Conservation (phyloP, 2,797 vertebrate species). For the Numenius phaeopus region DNA sequence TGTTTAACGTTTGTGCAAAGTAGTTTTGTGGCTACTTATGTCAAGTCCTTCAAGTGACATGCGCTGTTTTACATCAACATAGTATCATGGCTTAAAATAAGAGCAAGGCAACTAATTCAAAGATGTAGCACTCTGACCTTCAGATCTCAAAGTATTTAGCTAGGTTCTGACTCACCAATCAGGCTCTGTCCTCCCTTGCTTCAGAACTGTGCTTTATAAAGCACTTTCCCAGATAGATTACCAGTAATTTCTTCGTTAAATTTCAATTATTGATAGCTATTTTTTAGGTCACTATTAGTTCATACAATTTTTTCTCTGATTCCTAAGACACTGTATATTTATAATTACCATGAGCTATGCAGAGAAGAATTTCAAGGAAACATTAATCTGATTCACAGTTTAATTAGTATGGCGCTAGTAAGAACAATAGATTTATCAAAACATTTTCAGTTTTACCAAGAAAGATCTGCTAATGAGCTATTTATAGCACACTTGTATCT, state of each 20-base stretch:
- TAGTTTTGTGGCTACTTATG: background rate
- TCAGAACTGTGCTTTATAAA: background rate
- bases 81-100: background rate
- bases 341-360: background rate
- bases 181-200: background rate
- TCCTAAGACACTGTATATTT: background rate
- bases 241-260: background rate
- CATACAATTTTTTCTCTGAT: background rate
- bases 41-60: background rate
- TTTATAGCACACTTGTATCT: conserved; percentile 80
- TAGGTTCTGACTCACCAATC: background rate
- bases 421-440: conserved; percentile 66
- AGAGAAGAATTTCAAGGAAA: conserved; percentile 50
- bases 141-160: background rate
- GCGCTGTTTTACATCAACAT: background rate
- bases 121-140: background rate
- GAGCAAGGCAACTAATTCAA: background rate
- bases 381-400: background rate
- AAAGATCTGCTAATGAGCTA: conserved; percentile 74
- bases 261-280: background rate
- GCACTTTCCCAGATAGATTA: background rate
- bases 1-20: background rate
- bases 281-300: background rate
- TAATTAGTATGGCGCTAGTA: conserved; percentile 42
- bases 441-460: conserved; percentile 77